Base-by-base conservation (phyloP, 2,888 invertebrate genomes). In the Eurytoma californica region DNA sequence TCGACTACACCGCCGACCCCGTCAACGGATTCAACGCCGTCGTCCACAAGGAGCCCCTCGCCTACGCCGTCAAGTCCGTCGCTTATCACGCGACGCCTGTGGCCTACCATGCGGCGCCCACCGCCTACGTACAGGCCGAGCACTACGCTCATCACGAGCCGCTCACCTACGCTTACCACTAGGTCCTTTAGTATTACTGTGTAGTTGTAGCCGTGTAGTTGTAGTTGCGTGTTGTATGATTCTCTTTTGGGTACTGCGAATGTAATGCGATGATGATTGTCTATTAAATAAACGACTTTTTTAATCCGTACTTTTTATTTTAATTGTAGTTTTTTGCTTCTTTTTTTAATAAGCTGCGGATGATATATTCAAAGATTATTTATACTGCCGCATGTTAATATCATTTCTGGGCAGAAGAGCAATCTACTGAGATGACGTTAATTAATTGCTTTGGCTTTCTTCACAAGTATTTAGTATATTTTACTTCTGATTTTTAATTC, bases 21-120 rank as follows among this genome's bases (percentile, higher is more conserved):
- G 72, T 82, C 70, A 85, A 85, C 80, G 86, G 86, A 68, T 86
- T 86, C 82, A 86, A 86, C 82, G 86, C 86, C 69, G 84, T 86
- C 28, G 86, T 86, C 14, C 84, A 80, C 82, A 86, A 85, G 70
- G 86, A 86, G 80, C 86, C 86, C n/a, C n/a, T n/a, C 20, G 85
- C 84, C 24, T 24, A 24, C 24, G 24, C 24, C 2, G 24, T 24
- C 24, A 24, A 24, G 24, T 2, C 61, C 3, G n/a, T 61, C 24
- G 60, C 60, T 7, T 30, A 61, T n/a, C 58, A 58, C 58, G 61
- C 30, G 2, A 30, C 30, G 16, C 9, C 61, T 30, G 39, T 61
- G 49, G 12, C 9, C 14, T 14, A 49, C 28, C 82, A 84, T 68
- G 84, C 84, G 16, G 84, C 85, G 3, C 55, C 55, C 0, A 14